These are phyloP conservation scores for Megalops cyprinoides DNA, from an alignment of 2,797 vertebrate genomes.

Conservation along the genomic window DNA sequence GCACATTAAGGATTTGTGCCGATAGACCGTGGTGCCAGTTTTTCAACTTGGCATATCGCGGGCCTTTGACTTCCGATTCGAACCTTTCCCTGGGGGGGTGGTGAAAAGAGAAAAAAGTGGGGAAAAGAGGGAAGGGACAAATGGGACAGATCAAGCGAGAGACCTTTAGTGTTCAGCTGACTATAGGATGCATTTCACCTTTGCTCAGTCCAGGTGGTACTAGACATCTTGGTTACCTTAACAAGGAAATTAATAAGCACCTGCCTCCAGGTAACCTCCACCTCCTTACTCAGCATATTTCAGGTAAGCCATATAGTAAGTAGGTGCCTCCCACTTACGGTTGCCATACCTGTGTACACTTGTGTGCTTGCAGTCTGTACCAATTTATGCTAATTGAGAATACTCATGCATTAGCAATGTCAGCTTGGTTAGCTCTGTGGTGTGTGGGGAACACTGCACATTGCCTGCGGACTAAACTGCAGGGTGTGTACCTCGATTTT, in stretches of 20 bases:
- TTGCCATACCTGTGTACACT: too few species aligned
- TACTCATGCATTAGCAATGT: too few species aligned
- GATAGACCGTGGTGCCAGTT: conserved; percentile 88
- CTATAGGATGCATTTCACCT: too few species aligned
- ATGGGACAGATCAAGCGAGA: conserved; percentile 23
- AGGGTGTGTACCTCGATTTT: conserved; percentile 85
- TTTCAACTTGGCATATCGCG: conserved; percentile 89
- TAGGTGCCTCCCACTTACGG: too few species aligned
- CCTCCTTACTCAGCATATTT: too few species aligned
- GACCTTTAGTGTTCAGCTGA: neutral
- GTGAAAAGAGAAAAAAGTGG: conserved; percentile 55
- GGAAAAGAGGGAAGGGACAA: conserved; percentile 50
- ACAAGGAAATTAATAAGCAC: neutral
- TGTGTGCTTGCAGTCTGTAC: too few species aligned
- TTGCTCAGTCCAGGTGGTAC: neutral
- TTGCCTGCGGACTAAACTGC: conserved; percentile 47
- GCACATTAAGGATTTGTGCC: conserved; percentile 85
- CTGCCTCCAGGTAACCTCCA: too few species aligned
- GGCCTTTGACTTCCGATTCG: conserved; percentile 88
- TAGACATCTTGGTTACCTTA: neutral
- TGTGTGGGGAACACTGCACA: neutral
- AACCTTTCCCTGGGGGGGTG: conserved; percentile 88
- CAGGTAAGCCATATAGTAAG: too few species aligned
- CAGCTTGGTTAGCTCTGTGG: too few species aligned
- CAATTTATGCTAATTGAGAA: too few species aligned